Conservation (phyloP, 2,797 vertebrate species). For the Malurus splendens region DNA sequence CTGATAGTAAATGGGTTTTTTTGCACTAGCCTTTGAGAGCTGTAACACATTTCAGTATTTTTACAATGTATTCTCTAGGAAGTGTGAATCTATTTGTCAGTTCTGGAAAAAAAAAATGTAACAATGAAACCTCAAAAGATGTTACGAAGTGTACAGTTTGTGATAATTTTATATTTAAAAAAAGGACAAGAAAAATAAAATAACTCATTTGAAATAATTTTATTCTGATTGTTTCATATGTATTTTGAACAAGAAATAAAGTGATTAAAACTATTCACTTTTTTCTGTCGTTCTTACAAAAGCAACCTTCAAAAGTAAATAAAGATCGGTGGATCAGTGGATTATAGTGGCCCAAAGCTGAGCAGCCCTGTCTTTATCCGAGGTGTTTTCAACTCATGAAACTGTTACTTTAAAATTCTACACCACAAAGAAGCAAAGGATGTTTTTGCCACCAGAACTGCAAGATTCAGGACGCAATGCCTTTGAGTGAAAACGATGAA, state of each 20-base stretch:
- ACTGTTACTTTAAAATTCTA: background rate
- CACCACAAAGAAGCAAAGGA: background rate
- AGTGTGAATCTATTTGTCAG: slow-evolving; percentile 76
- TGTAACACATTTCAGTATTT: slow-evolving; percentile 77
- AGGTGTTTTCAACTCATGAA: background rate
- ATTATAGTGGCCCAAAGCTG: rapidly evolving
- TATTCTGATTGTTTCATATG: slow-evolving; percentile 89
- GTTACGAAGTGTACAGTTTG: slow-evolving; percentile 94
- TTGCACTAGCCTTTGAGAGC: slow-evolving; percentile 73
- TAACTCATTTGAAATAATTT: slow-evolving; percentile 84
- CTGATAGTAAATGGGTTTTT: slow-evolving; percentile 68
- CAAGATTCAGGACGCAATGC: background rate
- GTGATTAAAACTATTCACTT: slow-evolving; percentile 52
- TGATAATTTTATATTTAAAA: slow-evolving; percentile 92
- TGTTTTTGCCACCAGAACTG: background rate
- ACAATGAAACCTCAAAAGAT: slow-evolving; percentile 78
- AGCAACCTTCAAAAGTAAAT: background rate
- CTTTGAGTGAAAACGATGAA: background rate
- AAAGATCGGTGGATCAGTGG: background rate
- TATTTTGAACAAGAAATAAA: slow-evolving; percentile 89
- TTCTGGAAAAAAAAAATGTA: slow-evolving; percentile 72
- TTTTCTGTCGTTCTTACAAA: slow-evolving; percentile 18
- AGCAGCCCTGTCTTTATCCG: background rate
- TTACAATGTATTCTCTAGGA: slow-evolving; percentile 77
- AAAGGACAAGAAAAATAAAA: slow-evolving; percentile 75